These are phyloP conservation scores for Habroteleia sp. DNA, from an alignment of 2,888 invertebrate genomes.

Conservation along the genomic window DNA sequence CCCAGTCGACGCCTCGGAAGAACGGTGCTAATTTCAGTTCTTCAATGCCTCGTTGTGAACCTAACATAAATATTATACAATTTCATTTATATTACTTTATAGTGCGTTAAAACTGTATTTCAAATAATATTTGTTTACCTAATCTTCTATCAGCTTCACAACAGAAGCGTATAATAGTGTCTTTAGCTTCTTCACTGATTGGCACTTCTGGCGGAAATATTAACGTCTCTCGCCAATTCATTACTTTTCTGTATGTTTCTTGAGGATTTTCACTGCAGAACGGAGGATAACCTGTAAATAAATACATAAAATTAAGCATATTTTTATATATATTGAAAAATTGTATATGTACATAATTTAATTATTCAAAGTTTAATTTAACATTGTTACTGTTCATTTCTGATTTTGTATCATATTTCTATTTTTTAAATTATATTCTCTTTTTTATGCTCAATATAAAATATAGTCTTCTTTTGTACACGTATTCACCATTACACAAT, in stretches of 20 bases:
- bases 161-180: constrained; percentile 97
- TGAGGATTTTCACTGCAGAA: constrained; percentile 99
- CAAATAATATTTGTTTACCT: constrained; percentile 79
- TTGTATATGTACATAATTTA: too few species aligned
- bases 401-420: too few species aligned
- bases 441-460: too few species aligned
- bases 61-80: constrained; percentile 81
- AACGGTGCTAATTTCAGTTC: constrained; percentile 96
- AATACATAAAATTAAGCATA: too few species aligned
- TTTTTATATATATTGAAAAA: too few species aligned
- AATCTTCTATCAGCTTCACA: constrained; percentile 96
- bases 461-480: too few species aligned
- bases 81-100: too few species aligned
- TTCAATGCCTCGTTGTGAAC: constrained; percentile 94
- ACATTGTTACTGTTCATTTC: too few species aligned
- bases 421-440: too few species aligned
- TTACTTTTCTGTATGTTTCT: constrained; percentile 98
- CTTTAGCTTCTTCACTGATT: constrained; percentile 98
- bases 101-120: too few species aligned
- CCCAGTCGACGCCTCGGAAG: constrained; percentile 99
- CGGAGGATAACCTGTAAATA: constrained; percentile 92
- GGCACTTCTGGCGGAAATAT: constrained; percentile 99
- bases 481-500: too few species aligned
- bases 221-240: constrained; percentile 99
- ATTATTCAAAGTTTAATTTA: too few species aligned